Conservation (phyloP, 2,797 vertebrate genomes). For the Ctenosaura bakeri region DNA sequence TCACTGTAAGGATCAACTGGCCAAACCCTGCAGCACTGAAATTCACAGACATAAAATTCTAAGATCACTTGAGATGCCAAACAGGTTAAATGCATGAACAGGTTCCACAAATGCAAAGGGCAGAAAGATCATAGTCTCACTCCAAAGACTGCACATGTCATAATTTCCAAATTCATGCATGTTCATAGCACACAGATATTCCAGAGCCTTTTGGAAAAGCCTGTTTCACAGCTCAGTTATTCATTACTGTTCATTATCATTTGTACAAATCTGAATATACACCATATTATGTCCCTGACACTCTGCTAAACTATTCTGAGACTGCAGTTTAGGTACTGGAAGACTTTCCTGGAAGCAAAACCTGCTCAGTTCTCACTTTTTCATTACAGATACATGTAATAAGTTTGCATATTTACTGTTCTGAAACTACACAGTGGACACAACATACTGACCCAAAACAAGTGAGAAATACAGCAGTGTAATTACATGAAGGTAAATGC, state of each 20-base stretch:
- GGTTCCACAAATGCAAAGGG: background rate
- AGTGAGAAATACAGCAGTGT: background rate
- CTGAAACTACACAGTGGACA: background rate
- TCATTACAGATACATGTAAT: background rate
- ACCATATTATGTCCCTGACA: background rate
- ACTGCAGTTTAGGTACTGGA: background rate
- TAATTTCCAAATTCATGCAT: background rate
- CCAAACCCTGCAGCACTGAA: background rate
- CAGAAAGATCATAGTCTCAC: background rate
- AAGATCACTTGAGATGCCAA: background rate
- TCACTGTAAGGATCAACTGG: too few relatives aligned
- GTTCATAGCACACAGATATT: background rate
- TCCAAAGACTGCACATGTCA: background rate
- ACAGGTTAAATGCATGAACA: background rate
- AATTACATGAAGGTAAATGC: background rate
- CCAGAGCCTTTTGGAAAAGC: background rate
- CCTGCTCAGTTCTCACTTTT: background rate
- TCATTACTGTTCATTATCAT: background rate
- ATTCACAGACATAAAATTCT: background rate
- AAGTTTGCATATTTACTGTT: background rate
- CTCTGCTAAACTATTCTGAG: background rate
- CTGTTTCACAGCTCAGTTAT: background rate
- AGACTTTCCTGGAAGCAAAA: background rate
- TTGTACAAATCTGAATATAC: background rate
- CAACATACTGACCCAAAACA: background rate